Evolutionary conservation across 2,888 invertebrate species (phyloP).

Genomic region (Eupithecia vulgata): DNA sequence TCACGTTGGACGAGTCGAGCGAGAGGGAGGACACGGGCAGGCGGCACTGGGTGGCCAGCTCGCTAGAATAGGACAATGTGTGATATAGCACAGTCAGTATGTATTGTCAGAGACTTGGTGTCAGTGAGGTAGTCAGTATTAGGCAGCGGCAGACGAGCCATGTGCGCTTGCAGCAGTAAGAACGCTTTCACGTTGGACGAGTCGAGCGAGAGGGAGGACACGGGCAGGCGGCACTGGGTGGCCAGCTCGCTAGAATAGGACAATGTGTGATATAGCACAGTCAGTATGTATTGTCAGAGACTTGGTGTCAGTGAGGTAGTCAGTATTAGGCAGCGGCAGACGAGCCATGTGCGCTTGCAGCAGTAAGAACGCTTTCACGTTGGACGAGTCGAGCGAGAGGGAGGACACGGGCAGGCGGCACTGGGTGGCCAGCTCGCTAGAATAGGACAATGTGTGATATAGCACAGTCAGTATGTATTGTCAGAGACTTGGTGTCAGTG

Average conservation of each 20-base stretch:
- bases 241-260: conserved; percentile 50
- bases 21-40: conserved; percentile 88
- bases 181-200: conserved; percentile 97
- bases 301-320: conserved; percentile 98
- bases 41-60: conserved; percentile 77
- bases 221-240: conserved; percentile 85
- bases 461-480: conserved; percentile 82
- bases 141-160: conserved; percentile 87
- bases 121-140: conserved; percentile 94
- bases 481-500: conserved; percentile 94
- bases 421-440: not conserved
- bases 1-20: conserved; percentile 96
- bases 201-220: conserved; percentile 90
- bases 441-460: conserved; percentile 90
- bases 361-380: conserved; percentile 96
- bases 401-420: conserved; percentile 90
- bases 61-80: conserved; percentile 73
- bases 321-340: conserved; percentile 80
- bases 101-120: too few species aligned
- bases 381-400: conserved; percentile 93
- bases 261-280: too few species aligned
- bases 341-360: conserved; percentile 97
- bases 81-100: too few species aligned
- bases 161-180: conserved; percentile 96
- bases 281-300: too few species aligned